These are phyloP conservation scores for Aporrectodea caliginosa DNA, from an alignment of 1,140 invertebrate species.

Conservation along the genomic window DNA sequence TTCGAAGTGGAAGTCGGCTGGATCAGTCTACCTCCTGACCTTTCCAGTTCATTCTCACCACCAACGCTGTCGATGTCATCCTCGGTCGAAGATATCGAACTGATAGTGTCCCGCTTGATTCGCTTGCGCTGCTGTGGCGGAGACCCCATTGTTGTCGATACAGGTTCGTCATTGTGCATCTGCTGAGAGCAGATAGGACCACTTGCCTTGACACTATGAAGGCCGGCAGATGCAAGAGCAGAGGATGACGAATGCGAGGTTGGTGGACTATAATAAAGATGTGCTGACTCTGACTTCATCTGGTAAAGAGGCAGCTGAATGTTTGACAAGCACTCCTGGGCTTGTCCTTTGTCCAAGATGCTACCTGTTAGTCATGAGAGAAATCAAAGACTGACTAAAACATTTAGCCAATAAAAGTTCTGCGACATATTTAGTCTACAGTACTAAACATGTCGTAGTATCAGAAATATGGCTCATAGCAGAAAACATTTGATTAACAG, in stretches of 20 bases:
- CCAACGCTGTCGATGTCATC: constrained; percentile 58
- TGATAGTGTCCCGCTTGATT: constrained; percentile 56
- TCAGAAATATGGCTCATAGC: no score
- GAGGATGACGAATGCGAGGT: background rate
- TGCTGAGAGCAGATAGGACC: background rate
- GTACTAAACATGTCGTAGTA: no score
- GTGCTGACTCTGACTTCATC: background rate
- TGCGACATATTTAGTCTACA: no score
- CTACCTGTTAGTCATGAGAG: no score
- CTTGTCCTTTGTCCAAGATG: no score
- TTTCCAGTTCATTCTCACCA: constrained; percentile 53
- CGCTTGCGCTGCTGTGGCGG: constrained; percentile 60
- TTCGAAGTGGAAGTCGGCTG: background rate
- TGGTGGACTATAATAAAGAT: background rate
- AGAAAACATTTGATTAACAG: no score
- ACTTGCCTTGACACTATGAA: background rate
- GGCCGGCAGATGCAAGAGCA: background rate
- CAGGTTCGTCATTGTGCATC: background rate
- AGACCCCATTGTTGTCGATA: constrained; percentile 4
- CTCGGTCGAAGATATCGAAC: constrained; percentile 60
- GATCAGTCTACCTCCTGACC: background rate
- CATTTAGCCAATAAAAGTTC: no score
- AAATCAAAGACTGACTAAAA: no score
- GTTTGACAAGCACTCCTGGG: background rate
- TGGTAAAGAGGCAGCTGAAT: background rate